These are phyloP conservation scores for Eulemur rufifrons DNA, from an alignment of 2,113 vertebrate genomes.

Conservation along the genomic window DNA sequence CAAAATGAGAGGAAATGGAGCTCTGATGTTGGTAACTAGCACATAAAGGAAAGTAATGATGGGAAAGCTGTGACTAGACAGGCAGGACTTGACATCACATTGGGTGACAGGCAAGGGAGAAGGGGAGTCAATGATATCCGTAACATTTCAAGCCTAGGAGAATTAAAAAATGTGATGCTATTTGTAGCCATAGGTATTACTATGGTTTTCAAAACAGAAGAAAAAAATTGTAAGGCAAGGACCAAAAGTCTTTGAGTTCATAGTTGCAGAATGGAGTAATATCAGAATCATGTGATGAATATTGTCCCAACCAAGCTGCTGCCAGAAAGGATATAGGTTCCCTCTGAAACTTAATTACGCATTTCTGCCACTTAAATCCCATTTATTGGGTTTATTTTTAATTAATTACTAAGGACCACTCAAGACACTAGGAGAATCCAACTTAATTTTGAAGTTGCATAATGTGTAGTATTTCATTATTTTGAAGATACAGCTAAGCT, in stretches of 20 bases:
- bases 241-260: background rate
- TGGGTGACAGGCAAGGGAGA: background rate
- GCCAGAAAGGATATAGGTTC: background rate
- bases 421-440: background rate
- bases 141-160: background rate
- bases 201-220: background rate
- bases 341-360: slow-evolving; percentile 37
- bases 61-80: background rate
- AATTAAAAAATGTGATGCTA: background rate
- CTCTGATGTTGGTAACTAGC: background rate
- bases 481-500: slow-evolving; percentile 59
- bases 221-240: background rate
- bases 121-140: background rate
- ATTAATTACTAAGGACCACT: slow-evolving; percentile 64
- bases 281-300: background rate
- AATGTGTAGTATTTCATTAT: slow-evolving; percentile 60
- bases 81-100: background rate
- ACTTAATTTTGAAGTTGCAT: slow-evolving; percentile 57
- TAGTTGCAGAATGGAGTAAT: background rate
- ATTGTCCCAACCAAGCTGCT: background rate
- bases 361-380: slow-evolving; percentile 45
- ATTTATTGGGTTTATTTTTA: slow-evolving; percentile 67
- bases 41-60: background rate
- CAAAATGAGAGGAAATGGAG: background rate
- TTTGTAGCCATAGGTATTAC: background rate